Conservation (phyloP, 2,888 invertebrate species). For the Lepidocyrtoides sp. region DNA sequence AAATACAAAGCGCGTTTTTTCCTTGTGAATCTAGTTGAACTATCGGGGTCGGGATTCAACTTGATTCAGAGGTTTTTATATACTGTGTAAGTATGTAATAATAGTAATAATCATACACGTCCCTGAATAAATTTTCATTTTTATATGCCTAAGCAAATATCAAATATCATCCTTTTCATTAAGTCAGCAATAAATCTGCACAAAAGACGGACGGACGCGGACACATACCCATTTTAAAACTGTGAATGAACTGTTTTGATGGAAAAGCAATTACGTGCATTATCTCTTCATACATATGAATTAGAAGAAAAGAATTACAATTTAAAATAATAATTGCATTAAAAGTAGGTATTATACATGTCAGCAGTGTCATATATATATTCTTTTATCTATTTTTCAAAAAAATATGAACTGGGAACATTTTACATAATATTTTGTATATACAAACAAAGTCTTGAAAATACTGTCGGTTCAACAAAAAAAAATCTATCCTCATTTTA, state of each 20-base stretch:
- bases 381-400: constrained; percentile 43
- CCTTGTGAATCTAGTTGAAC: no score
- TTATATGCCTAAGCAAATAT: constrained; percentile 44
- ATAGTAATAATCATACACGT: constrained; percentile 35
- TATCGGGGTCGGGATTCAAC: background rate
- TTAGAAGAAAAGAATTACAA: constrained; percentile 58
- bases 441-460: background rate
- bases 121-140: constrained; percentile 51
- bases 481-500: background rate
- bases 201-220: constrained; percentile 2
- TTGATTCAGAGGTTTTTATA: background rate
- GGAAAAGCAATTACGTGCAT: constrained; percentile 72
- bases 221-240: constrained; percentile 3
- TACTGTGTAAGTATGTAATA: no score
- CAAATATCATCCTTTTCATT: constrained; percentile 46
- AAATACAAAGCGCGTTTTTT: no score
- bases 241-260: constrained; percentile 55
- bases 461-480: background rate
- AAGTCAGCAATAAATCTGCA: constrained; percentile 69
- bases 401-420: background rate
- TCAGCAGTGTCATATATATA: constrained; percentile 48
- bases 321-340: constrained; percentile 65
- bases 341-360: constrained; percentile 43
- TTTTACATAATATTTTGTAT: background rate
- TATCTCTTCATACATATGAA: constrained; percentile 75